phyloP scores from a whole-genome alignment of 2,797 vertebrate species.

The Diplodus sargus region DNA sequence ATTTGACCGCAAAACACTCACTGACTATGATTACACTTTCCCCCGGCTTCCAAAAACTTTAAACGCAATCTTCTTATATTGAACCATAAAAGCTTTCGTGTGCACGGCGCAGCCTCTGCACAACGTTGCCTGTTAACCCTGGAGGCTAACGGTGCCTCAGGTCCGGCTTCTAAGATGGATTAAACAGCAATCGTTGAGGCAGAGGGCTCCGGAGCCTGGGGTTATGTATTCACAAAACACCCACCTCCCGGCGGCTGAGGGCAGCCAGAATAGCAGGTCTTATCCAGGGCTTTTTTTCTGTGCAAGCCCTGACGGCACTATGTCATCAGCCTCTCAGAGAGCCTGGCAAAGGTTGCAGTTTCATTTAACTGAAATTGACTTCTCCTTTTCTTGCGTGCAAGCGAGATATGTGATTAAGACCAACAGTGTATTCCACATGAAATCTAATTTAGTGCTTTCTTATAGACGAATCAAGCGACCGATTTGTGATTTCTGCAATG shows the following conservation, averaged over 20 bases:
- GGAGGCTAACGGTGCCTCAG: slow-evolving; percentile 46
- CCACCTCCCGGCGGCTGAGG: slow-evolving; percentile 55
- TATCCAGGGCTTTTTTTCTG: slow-evolving; percentile 41
- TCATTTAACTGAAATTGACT: slow-evolving; percentile 30
- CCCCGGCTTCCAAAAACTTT: slow-evolving; percentile 12
- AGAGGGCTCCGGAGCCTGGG: slow-evolving; percentile 53
- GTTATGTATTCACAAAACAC: slow-evolving; percentile 62
- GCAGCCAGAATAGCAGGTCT: slow-evolving; percentile 44
- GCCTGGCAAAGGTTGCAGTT: slow-evolving; percentile 37
- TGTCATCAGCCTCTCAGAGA: slow-evolving; percentile 46
- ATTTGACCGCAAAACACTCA: slow-evolving; percentile 12
- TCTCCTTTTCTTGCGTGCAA: slow-evolving; percentile 16
- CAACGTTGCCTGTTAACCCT: slow-evolving; percentile 54
- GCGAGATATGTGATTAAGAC: background rate
- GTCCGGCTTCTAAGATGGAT: slow-evolving; percentile 71
- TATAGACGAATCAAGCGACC: background rate
- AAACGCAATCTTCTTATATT: slow-evolving; percentile 20
- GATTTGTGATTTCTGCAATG: too few species aligned
- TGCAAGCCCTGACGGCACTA: slow-evolving; percentile 12
- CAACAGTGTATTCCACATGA: background rate
- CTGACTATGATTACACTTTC: slow-evolving; percentile 28
- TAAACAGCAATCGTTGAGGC: slow-evolving; percentile 76
- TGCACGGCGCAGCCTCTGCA: slow-evolving; percentile 17
- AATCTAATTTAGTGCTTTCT: slow-evolving; percentile 1
- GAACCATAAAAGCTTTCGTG: slow-evolving; percentile 24